Percentiles rank a stretch among this genome's conserved stretches.
These are phyloP conservation scores for Luehdorfia chinensis DNA, from an alignment of 1,140 invertebrate genomes.

Conservation along the genomic window DNA sequence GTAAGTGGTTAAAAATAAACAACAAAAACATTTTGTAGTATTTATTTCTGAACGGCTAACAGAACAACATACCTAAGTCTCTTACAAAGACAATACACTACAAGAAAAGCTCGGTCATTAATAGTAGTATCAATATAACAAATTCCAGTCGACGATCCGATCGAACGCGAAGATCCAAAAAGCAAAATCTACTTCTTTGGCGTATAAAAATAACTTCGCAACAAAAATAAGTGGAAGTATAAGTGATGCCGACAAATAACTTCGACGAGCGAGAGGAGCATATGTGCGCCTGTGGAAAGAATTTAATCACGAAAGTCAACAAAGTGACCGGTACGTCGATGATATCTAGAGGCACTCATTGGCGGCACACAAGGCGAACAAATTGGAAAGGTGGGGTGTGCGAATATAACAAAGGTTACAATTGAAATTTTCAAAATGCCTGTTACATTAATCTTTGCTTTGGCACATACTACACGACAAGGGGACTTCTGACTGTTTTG, in stretches of 20 bases:
- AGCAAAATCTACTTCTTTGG: constrained; percentile 4
- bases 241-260: constrained; percentile 37
- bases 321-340: constrained; percentile 55
- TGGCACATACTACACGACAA: constrained; percentile 59
- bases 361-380: constrained; percentile 57
- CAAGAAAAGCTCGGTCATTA: neutral
- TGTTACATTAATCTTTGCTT: constrained; percentile 66
- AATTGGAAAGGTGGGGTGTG: constrained; percentile 60
- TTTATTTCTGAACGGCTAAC: no score
- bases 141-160: neutral
- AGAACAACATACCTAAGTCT: no score
- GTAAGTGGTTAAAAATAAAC: no score
- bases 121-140: constrained; percentile 5
- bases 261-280: constrained; percentile 24
- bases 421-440: constrained; percentile 73
- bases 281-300: constrained; percentile 47
- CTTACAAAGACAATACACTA: neutral
- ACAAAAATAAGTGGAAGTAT: constrained; percentile 35
- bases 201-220: constrained; percentile 25
- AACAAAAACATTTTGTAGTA: no score
- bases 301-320: constrained; percentile 67
- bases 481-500: constrained; percentile 26
- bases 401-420: constrained; percentile 63
- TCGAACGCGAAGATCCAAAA: neutral
- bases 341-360: constrained; percentile 60